A percentile compares a stretch with the other conserved stretches of the same genome.
Evolutionary conservation across 2,113 vertebrate species (phyloP).

Genomic region (Odontophorus gujanensis): DNA sequence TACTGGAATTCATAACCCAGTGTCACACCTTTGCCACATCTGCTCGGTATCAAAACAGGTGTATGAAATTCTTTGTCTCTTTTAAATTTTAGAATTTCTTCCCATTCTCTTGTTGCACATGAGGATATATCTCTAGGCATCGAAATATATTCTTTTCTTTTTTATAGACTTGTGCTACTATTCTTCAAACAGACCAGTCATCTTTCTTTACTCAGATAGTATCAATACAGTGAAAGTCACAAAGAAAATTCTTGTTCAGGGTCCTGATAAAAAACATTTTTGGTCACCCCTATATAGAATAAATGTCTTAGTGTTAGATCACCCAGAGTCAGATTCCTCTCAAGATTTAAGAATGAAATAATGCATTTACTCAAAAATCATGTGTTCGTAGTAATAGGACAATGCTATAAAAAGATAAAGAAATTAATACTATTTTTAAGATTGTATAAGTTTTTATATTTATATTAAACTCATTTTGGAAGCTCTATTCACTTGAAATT

Average conservation of each 20-base stretch:
- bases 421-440: background rate
- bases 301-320: background rate
- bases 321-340: background rate
- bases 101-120: background rate
- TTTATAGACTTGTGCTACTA: background rate
- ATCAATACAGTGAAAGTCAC: background rate
- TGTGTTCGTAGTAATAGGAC: background rate
- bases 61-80: background rate
- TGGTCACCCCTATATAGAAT: background rate
- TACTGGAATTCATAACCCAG: slow-evolving; percentile 44
- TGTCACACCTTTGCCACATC: background rate
- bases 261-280: background rate
- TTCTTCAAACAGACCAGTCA: background rate
- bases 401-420: background rate
- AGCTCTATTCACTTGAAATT: background rate
- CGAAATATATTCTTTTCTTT: background rate
- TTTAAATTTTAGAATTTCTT: background rate
- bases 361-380: background rate
- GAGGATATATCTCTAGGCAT: background rate
- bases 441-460: background rate
- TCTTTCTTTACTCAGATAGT: background rate
- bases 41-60: background rate
- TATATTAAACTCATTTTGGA: background rate
- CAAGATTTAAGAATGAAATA: background rate
- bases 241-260: background rate